Conservation (phyloP, 37 sponge, comb jelly and placozoan species). For the Oopsacas minuta region DNA sequence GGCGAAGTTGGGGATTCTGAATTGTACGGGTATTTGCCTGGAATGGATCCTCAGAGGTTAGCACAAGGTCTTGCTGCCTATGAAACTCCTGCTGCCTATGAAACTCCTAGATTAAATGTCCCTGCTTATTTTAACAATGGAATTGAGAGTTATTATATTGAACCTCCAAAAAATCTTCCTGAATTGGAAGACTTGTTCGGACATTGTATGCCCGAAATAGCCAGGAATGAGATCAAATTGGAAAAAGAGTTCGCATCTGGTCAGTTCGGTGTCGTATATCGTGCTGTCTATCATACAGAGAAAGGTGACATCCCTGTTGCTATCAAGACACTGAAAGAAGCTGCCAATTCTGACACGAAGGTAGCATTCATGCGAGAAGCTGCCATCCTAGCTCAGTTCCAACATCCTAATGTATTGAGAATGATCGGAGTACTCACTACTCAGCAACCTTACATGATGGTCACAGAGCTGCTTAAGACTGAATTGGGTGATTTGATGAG, state of each 20-base stretch:
- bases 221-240: neutral
- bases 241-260: slow-evolving; percentile 6
- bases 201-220: neutral
- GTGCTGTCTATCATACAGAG: neutral
- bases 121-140: neutral
- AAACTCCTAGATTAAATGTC: neutral
- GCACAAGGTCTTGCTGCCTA: neutral
- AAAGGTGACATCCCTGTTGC: slow-evolving; percentile 5
- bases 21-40: neutral
- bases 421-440: slow-evolving; percentile 7
- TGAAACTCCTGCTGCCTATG: neutral
- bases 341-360: neutral
- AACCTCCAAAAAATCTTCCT: neutral
- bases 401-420: neutral
- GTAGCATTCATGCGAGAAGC: slow-evolving; percentile 20
- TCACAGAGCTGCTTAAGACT: slow-evolving; percentile 9
- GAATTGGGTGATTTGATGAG: neutral
- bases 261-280: neutral
- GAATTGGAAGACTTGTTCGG: neutral
- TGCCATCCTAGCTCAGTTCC: slow-evolving; percentile 19
- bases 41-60: neutral
- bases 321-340: slow-evolving; percentile 8
- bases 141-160: neutral
- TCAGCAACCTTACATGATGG: slow-evolving; percentile 13
- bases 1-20: neutral